Evolutionary conservation across 2,888 invertebrate genomes (phyloP).

Genomic region (Cosmia trapezina): DNA sequence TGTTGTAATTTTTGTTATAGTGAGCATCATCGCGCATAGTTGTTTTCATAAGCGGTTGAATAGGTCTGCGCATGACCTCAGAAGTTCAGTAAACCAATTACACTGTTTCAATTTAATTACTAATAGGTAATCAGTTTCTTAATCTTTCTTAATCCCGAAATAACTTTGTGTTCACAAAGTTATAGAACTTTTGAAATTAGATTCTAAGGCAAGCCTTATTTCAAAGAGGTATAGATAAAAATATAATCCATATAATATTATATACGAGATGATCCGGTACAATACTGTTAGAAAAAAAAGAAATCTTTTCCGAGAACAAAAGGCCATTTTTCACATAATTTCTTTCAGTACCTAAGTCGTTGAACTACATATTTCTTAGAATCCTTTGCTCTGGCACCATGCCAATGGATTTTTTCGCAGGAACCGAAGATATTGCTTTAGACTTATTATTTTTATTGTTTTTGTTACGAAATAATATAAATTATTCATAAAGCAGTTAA

Average conservation of each 20-base stretch:
- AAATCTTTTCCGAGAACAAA: constrained; percentile 45
- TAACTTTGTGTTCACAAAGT: background rate
- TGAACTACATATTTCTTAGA: constrained; percentile 50
- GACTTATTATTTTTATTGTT: constrained; percentile 31
- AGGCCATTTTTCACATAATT: constrained; percentile 45
- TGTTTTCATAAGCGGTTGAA: background rate
- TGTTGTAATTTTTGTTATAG: background rate
- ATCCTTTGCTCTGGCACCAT: constrained; percentile 40
- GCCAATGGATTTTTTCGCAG: constrained; percentile 43
- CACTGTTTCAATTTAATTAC: background rate
- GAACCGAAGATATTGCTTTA: constrained; percentile 23
- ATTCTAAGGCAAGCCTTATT: background rate
- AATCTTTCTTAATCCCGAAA: background rate
- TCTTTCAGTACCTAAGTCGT: constrained; percentile 31
- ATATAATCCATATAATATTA: constrained; percentile 8
- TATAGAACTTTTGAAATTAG: constrained; percentile 4
- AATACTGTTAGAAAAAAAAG: constrained; percentile 22
- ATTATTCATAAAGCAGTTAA: constrained; percentile 27
- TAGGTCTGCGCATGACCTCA: background rate
- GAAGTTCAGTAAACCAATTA: background rate
- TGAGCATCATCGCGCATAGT: too few relatives aligned
- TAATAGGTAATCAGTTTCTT: background rate
- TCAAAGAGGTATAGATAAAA: background rate
- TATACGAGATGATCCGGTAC: background rate
- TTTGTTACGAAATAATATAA: background rate